Evolutionary conservation across 92 coral and sea anemone genomes (phyloP).

Genomic region (Epizoanthus ramosus): DNA sequence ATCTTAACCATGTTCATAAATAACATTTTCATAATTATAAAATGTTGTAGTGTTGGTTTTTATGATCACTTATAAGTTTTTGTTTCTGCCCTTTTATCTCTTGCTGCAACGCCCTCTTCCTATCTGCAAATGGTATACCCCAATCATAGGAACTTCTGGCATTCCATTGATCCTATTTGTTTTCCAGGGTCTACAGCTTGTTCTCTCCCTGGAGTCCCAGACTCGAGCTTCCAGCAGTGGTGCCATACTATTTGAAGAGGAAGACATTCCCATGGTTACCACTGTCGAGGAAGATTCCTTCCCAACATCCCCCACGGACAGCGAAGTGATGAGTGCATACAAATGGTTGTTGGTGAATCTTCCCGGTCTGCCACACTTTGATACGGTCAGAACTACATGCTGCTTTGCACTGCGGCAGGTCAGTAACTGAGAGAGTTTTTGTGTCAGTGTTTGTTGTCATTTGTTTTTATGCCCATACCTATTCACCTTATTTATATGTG

Average conservation of each 20-base stretch:
- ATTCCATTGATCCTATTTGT: no score
- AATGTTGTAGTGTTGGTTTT: no score
- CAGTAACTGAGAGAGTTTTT: neutral
- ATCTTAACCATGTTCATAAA: no score
- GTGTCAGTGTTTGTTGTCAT: no score
- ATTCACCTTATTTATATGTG: no score
- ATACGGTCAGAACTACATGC: constrained; percentile 81
- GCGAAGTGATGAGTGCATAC: constrained; percentile 52
- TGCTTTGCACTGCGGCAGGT: constrained; percentile 92
- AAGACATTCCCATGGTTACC: constrained; percentile 75
- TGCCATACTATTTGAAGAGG: constrained; percentile 69
- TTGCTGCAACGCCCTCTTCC: no score
- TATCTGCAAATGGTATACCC: no score
- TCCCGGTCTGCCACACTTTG: constrained; percentile 85
- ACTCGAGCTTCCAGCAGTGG: constrained; percentile 49
- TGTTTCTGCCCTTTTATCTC: no score
- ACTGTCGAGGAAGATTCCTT: constrained; percentile 77
- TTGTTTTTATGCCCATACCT: no score
- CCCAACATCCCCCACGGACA: constrained; percentile 59
- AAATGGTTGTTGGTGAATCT: constrained; percentile 81
- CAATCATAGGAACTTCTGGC: no score
- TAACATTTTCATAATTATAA: no score
- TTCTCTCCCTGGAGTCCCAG: constrained; percentile 65
- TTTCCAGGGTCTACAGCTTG: constrained; percentile 74
- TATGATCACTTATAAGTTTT: no score